These are phyloP conservation scores for Platycheirus rosarum DNA, from an alignment of 2,888 invertebrate species.

Conservation along the genomic window DNA sequence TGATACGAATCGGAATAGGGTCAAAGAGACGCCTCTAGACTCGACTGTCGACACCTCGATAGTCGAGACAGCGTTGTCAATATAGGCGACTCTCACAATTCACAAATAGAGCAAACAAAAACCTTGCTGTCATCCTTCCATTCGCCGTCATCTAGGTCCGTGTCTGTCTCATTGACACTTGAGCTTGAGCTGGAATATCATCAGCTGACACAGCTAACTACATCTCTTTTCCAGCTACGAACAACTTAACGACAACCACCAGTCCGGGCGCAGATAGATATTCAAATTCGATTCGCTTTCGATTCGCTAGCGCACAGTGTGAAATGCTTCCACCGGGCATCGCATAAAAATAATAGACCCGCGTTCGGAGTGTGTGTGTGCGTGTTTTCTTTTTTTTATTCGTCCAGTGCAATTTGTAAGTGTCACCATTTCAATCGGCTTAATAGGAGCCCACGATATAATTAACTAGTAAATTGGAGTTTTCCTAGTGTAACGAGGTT, in stretches of 20 bases:
- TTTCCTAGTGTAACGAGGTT: slow-evolving; percentile 72
- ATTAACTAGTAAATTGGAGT: slow-evolving; percentile 74
- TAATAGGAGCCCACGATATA: slow-evolving; percentile 72
- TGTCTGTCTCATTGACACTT: slow-evolving; percentile 31
- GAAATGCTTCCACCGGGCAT: slow-evolving; percentile 50
- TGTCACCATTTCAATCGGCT: slow-evolving; percentile 74
- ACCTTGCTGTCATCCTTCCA: slow-evolving; percentile 15
- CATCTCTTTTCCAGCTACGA: background rate
- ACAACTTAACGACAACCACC: slow-evolving; percentile 41
- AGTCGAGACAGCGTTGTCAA: background rate
- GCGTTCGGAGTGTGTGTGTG: slow-evolving; percentile 17
- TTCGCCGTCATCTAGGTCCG: slow-evolving; percentile 3
- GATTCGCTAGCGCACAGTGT: slow-evolving; percentile 38
- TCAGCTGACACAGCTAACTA: slow-evolving; percentile 53
- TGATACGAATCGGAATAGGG: slow-evolving; percentile 63
- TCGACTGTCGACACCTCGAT: slow-evolving; percentile 14
- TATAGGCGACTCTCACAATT: background rate
- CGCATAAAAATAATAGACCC: slow-evolving; percentile 40
- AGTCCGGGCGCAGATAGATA: slow-evolving; percentile 34
- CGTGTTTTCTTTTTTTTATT: slow-evolving; percentile 5
- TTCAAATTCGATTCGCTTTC: slow-evolving; percentile 72
- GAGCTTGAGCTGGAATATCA: slow-evolving; percentile 33
- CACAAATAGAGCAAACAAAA: slow-evolving; percentile 20
- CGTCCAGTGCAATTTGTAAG: slow-evolving; percentile 66
- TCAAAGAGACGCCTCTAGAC: slow-evolving; percentile 56